Base-by-base conservation (phyloP, 1,140 invertebrate genomes). In the Helicorthomorpha holstii region DNA sequence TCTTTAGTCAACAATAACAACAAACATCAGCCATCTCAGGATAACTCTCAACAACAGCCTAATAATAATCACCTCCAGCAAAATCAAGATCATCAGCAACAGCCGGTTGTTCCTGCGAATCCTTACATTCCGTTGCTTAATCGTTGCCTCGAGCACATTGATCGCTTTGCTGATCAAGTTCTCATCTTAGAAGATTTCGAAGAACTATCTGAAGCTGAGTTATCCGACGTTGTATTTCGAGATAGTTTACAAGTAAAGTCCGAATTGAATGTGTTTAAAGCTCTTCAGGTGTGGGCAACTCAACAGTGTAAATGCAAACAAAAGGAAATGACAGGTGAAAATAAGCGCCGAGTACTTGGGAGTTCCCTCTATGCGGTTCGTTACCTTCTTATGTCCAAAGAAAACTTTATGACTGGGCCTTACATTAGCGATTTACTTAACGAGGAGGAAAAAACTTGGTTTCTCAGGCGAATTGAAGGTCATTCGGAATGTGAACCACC, bases 351-450 rank as follows among this genome's bases (percentile, higher is more conserved):
- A n/a, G 72, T 79, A 2, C 64, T 83, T 0, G 62, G 65, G 0
- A 78, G 80, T 14, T 71, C 76, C 22, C 61, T 82, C 1, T 82
- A 75, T 57, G 75, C 73, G 43, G 76, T 80, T 10, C 68, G 80
- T 1, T 83, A 80, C 57, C 63, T 80, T 44, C 58, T 76, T 2
- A 78, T 83, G 70, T 71, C 65, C 10, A 69, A 73, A 7, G 70
- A 73, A 53, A 75, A 80, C 55, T 78, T 81, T 55, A 61, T 72
- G 27, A 58, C 63, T 0, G 75, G 69, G 2, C 69, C 71, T 7
- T 62, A 63, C 49, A 56, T 55, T 24, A 68, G 66, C 22, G 63
- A 64, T 3, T 50, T 72, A 3, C 60, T 73, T 2, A 62, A 59
- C 41, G 48, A 61, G 4, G 60, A 65, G 21, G 71, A 73, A 55